phyloP scores from a whole-genome alignment of 2,797 vertebrate genomes.

The Sparidentex hasta region DNA sequence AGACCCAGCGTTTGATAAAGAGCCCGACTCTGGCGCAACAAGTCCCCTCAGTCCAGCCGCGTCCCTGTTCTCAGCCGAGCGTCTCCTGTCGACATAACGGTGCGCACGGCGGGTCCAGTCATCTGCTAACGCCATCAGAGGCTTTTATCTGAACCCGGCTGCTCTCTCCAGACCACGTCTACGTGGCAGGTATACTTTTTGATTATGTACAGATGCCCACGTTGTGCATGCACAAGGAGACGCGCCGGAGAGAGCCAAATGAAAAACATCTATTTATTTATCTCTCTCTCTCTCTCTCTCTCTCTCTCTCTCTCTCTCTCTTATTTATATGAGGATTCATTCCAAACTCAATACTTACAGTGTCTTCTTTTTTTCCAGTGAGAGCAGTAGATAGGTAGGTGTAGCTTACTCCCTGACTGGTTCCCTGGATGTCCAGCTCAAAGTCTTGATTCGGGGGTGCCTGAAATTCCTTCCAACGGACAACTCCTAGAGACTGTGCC shows the following conservation, averaged over 20 bases:
- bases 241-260: background rate
- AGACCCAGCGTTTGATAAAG: slow-evolving; percentile 50
- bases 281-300: too few relatives aligned
- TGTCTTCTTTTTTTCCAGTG: slow-evolving; percentile 40
- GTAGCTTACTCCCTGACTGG: slow-evolving; percentile 66
- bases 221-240: slow-evolving; percentile 1
- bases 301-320: background rate
- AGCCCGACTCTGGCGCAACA: slow-evolving; percentile 69
- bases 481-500: slow-evolving; percentile 54
- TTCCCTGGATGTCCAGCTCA: slow-evolving; percentile 59
- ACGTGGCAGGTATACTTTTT: slow-evolving; percentile 81
- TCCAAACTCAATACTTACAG: slow-evolving; percentile 67
- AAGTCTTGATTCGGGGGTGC: slow-evolving; percentile 46
- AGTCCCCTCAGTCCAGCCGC: slow-evolving; percentile 50
- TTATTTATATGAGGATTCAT: background rate
- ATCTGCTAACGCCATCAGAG: slow-evolving; percentile 67
- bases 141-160: slow-evolving; percentile 58
- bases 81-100: slow-evolving; percentile 61
- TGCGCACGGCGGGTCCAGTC: slow-evolving; percentile 45
- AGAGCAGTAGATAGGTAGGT: slow-evolving; percentile 33
- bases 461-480: slow-evolving; percentile 54
- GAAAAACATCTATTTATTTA: too few relatives aligned
- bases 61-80: slow-evolving; percentile 41
- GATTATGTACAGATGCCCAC: slow-evolving; percentile 64
- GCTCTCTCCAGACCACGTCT: slow-evolving; percentile 59